Conservation (phyloP, 1,140 invertebrate species). For the Panulirus ornatus region DNA sequence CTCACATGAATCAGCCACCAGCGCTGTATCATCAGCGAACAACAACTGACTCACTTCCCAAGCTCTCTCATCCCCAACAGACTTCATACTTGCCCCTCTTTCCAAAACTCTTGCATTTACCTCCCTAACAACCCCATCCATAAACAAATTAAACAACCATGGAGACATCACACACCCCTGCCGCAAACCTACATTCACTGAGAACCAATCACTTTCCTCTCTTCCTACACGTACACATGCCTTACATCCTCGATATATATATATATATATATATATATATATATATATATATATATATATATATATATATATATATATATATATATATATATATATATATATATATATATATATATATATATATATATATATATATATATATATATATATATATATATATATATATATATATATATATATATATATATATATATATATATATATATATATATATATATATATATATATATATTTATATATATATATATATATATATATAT, state of each 20-base stretch:
- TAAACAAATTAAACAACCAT: background rate
- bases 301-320: constrained; percentile 27
- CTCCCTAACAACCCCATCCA: no score
- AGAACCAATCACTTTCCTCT: no score
- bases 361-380: constrained; percentile 42
- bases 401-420: constrained; percentile 41
- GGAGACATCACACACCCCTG: no score
- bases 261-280: constrained; percentile 54
- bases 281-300: constrained; percentile 55
- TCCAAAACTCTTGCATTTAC: no score
- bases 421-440: background rate
- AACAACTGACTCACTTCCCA: no score
- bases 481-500: constrained; percentile 34
- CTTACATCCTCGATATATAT: background rate
- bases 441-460: constrained; percentile 29
- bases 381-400: constrained; percentile 38
- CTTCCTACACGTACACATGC: background rate
- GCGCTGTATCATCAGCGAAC: no score
- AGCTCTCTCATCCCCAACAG: no score
- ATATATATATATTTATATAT: constrained; percentile 15
- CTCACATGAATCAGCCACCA: no score
- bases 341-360: constrained; percentile 41
- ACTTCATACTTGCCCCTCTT: no score
- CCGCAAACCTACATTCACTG: no score
- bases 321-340: constrained; percentile 29